A percentile compares a stretch with the other conserved stretches of the same genome.
Evolutionary conservation across 2,797 vertebrate genomes (phyloP).

Genomic region (Anableps anableps): DNA sequence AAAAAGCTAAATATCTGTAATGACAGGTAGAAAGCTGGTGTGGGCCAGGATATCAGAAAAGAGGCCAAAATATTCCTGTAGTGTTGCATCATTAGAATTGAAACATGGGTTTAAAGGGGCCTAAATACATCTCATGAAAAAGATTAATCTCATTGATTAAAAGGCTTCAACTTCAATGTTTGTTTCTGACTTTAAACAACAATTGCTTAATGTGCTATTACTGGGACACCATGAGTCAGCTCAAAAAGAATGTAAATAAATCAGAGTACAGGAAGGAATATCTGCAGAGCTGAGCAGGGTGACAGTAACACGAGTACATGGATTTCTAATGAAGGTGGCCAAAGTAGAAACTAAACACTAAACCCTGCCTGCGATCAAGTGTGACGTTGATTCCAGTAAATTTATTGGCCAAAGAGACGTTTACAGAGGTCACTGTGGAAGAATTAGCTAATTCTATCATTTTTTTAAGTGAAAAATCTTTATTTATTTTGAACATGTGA

Average conservation of each 20-base stretch:
- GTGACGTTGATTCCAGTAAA: conserved; percentile 17
- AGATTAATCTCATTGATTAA: neutral
- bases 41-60: neutral
- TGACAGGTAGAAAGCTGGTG: neutral
- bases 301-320: conserved; percentile 44
- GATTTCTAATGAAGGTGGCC: conserved; percentile 59
- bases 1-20: neutral
- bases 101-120: neutral
- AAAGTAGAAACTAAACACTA: conserved; percentile 50
- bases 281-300: conserved; percentile 40
- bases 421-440: neutral
- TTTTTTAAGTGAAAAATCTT: too few species aligned
- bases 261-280: conserved; percentile 21
- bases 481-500: too few species aligned
- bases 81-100: neutral
- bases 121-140: too few species aligned
- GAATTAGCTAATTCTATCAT: neutral
- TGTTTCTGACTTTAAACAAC: conserved; percentile 22
- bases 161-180: neutral
- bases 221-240: conserved; percentile 27
- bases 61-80: neutral
- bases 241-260: conserved; percentile 17
- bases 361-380: conserved; percentile 40
- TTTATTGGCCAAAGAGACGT: too few species aligned
- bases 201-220: conserved; percentile 1